Conservation (phyloP, 2,113 vertebrate genomes). For the Osmerus eperlanus region DNA sequence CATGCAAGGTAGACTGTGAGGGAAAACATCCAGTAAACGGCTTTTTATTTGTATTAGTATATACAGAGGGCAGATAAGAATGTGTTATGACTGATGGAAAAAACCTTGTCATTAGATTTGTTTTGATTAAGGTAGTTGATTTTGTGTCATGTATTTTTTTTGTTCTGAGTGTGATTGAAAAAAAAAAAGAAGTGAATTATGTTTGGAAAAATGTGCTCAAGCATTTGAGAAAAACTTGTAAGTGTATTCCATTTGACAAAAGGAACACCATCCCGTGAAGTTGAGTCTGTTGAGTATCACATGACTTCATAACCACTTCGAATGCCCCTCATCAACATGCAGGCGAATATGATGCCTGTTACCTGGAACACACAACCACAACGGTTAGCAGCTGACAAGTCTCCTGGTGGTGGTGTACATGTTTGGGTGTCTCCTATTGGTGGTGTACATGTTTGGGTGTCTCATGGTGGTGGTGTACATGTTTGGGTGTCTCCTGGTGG, state of each 20-base stretch:
- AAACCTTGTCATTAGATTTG: too few relatives aligned
- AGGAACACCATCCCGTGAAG: too few relatives aligned
- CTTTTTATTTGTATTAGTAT: too few relatives aligned
- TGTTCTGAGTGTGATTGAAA: too few relatives aligned
- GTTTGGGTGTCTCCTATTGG: neutral
- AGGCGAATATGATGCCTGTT: slow-evolving; percentile 82
- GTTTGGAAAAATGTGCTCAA: too few relatives aligned
- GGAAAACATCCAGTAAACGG: too few relatives aligned
- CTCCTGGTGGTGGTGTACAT: neutral
- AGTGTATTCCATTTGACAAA: neutral
- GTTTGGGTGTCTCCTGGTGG: neutral
- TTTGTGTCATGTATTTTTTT: slow-evolving; percentile 7
- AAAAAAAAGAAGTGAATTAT: too few relatives aligned
- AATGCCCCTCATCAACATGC: slow-evolving; percentile 85
- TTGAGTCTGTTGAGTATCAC: too few relatives aligned
- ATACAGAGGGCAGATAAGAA: too few relatives aligned
- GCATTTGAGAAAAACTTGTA: neutral
- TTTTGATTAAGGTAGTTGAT: too few relatives aligned
- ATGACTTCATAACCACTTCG: slow-evolving; percentile 85
- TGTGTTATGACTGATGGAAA: too few relatives aligned
- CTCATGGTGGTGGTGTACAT: neutral
- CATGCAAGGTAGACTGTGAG: too few relatives aligned
- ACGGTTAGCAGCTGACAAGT: neutral
- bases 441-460: neutral
- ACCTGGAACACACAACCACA: slow-evolving; percentile 64